Conservation (phyloP, 2,888 invertebrate species). For the Slavum lentiscoides region DNA sequence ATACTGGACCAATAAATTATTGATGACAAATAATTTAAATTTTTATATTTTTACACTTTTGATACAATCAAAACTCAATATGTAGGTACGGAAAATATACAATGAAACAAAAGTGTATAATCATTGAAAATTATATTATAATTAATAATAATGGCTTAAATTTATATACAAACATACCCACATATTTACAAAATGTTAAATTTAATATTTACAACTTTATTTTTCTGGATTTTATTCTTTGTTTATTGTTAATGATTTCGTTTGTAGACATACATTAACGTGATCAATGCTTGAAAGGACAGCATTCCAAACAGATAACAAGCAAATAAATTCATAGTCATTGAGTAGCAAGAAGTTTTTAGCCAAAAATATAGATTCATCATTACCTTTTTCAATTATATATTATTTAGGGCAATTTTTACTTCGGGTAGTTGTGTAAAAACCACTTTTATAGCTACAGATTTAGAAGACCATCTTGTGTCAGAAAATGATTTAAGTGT, state of each 20-base stretch:
- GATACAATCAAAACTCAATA: too few relatives aligned
- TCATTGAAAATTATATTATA: too few relatives aligned
- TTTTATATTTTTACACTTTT: too few relatives aligned
- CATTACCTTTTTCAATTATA: conserved; percentile 9
- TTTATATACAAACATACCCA: too few relatives aligned
- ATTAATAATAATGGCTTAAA: too few relatives aligned
- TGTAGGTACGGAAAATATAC: too few relatives aligned
- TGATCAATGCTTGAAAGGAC: conserved; percentile 16
- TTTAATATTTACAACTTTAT: too few relatives aligned
- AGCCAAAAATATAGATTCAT: neutral
- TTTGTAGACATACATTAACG: conserved; percentile 12
- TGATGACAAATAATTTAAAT: too few relatives aligned
- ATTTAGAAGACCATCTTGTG: conserved; percentile 8
- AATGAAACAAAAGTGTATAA: too few relatives aligned
- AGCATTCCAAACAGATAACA: conserved; percentile 14
- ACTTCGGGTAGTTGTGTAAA: neutral
- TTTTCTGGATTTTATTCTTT: neutral
- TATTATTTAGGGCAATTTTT: conserved; percentile 20
- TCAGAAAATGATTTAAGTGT: conserved; percentile 7
- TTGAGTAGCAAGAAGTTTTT: neutral
- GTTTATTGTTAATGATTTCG: conserved; percentile 12
- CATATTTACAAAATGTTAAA: too few relatives aligned
- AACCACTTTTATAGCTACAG: conserved; percentile 13
- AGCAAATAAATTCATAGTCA: conserved; percentile 23
- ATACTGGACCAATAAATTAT: too few relatives aligned